Evolutionary conservation across 2,797 vertebrate species (phyloP).

Genomic region (Graptemys geographica): DNA sequence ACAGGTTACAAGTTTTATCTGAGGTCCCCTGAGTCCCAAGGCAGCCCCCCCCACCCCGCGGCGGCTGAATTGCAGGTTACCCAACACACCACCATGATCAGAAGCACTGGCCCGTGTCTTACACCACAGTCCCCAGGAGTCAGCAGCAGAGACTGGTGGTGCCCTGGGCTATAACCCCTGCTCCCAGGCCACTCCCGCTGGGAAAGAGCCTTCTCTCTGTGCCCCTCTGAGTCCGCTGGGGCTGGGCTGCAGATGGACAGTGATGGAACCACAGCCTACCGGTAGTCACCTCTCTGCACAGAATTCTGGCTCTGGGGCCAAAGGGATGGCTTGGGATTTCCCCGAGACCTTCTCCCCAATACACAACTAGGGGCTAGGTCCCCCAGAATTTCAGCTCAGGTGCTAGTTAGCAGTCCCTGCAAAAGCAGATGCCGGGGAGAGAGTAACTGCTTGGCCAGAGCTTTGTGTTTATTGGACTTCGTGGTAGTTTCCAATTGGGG

Average conservation of each 20-base stretch:
- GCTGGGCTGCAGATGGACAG: not conserved
- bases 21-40: not conserved
- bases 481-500: not conserved
- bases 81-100: not conserved
- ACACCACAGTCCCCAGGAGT: not conserved
- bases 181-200: not conserved
- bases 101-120: not conserved
- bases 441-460: accelerated
- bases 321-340: not conserved
- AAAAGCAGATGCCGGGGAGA: not conserved
- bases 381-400: not conserved
- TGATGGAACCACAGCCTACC: not conserved
- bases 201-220: not conserved
- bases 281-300: not conserved
- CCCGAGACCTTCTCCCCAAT: not conserved
- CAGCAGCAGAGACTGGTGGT: not conserved
- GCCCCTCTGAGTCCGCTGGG: accelerated
- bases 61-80: not conserved
- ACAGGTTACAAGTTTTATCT: not conserved
- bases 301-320: not conserved
- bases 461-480: not conserved
- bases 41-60: not conserved
- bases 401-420: not conserved
- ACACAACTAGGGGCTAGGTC: not conserved
- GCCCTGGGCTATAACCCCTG: not conserved